phyloP scores from a whole-genome alignment of 37 sponge, comb jelly and placozoan species.

The Lycopodina hypogea region DNA sequence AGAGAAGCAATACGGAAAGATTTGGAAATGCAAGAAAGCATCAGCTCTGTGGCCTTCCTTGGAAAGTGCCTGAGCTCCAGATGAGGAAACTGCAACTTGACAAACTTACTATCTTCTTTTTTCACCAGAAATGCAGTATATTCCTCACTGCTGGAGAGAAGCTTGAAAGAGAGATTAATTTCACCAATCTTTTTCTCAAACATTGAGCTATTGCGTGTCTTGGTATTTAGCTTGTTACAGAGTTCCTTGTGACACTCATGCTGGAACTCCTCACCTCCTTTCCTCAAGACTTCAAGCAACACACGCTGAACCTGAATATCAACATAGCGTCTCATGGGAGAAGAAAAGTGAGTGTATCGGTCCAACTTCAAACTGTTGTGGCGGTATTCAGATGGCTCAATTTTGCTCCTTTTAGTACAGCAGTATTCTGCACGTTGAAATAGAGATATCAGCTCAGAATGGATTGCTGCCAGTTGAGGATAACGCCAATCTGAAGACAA shows the following conservation, averaged over 20 bases:
- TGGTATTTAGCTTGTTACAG: slow-evolving; percentile 25
- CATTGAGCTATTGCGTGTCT: slow-evolving; percentile 7
- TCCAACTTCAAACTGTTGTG: slow-evolving; percentile 41
- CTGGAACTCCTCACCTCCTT: background rate
- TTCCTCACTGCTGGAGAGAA: slow-evolving; percentile 12
- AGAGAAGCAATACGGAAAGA: too few relatives aligned
- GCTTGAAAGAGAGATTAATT: slow-evolving; percentile 15
- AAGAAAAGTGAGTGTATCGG: slow-evolving; percentile 68
- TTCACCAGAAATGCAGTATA: slow-evolving; percentile 11
- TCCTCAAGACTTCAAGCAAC: background rate
- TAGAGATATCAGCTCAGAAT: background rate
- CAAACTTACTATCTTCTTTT: background rate
- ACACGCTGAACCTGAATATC: slow-evolving; percentile 60
- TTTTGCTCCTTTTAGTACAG: slow-evolving; percentile 13
- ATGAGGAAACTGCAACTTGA: slow-evolving; percentile 20
- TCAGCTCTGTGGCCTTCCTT: slow-evolving; percentile 3
- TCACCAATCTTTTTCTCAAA: slow-evolving; percentile 41
- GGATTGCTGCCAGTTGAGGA: slow-evolving; percentile 53
- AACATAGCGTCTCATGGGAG: slow-evolving; percentile 65
- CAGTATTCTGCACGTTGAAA: slow-evolving; percentile 39
- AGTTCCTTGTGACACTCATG: slow-evolving; percentile 7
- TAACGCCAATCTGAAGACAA: slow-evolving; percentile 15
- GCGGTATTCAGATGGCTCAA: background rate
- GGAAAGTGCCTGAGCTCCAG: background rate
- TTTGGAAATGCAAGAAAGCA: background rate